Base-by-base conservation (phyloP, 2,113 vertebrate species). In the Pardalotus punctatus region DNA sequence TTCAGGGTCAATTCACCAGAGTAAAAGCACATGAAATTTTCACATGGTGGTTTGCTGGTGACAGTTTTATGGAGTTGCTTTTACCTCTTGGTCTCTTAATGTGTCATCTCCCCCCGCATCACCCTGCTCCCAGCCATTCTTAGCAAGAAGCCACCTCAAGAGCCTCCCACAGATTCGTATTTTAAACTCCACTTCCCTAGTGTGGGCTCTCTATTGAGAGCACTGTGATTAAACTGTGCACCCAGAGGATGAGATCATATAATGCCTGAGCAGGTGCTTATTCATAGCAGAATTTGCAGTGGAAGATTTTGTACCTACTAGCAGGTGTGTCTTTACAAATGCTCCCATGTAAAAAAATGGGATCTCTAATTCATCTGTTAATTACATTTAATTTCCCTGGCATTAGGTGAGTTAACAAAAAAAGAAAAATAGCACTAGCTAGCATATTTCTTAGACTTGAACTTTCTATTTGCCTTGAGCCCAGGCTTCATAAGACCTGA, bases 111-210 rank as follows among this genome's bases (percentile, higher is more conserved):
- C 74, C 71, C 54, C 50, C 35, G 28, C 74, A 9, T 87, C 71
- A 73, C 85, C 74, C 74, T 70, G 71, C 86, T 92, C 76, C 54
- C 0, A 29, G 60, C 87, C 93, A 20, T 92, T 77, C 92, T 96
- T 94, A 94, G 93, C 92, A 88, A 94, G 84, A 80, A 93, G 76
- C 65, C 74, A 87, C 90, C 90, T 96, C 82, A 42, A 91, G 54
- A 97, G 85, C 95, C 92, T 96, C 95, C 95, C 81, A 88, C 97
- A 74, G 71, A 88, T 93, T 91, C 3, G 3, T 97, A 96, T 96
- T 97, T 96, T 96, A 97, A 97, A 96, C 88, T 84, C 64, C 3
- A 10, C 60, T 97, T 97, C 77, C 67, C 86, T 70, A 24, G 60
- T 91, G 94, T 94, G 93, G 94, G 96, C 69, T 96, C 70, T 76